Evolutionary conservation across 2,113 vertebrate species (phyloP), one percentile per base, ranked within the genome.

Genomic region (Rynchops niger): DNA sequence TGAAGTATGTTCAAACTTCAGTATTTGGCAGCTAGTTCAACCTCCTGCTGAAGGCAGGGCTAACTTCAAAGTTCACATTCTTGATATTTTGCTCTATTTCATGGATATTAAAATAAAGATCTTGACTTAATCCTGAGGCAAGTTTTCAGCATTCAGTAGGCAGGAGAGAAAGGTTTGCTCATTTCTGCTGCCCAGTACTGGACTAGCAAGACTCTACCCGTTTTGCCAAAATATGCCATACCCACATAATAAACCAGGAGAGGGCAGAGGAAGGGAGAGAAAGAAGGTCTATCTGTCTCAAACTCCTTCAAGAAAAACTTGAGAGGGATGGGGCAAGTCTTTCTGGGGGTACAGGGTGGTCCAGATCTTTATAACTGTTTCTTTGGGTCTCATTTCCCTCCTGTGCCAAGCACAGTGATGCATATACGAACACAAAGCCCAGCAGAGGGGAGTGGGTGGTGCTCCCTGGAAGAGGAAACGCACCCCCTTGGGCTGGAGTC

Each of bases 221-320:
- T 74, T 87, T 73, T 86, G 16, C 50, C 56, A 45, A 79, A 70
- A 66, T 18, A 20, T 30, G 8, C 15, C 14, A 18, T 73, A 45
- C 3, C 17, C 40, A 9, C 0, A 0, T 18, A 32, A 12, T 20
- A 63, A 84, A 59, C 15, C 25, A 4, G 12, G 25, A 10, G 10
- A 77, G 8, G 20, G 15, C 18, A 73, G 42, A 82, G 27, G 18
- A 79, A 34, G 7, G 21, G 34, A 8, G 10, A 49, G 22, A 40
- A 38, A 73, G 21, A 49, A 40, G 4, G 16, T 49, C 21, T 12
- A 22, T n/a, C 36, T 62, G 16, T 86, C 32, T 72, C 15, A 55
- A 45, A 72, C 11, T 36, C 6, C 34, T 80, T 69, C 30, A 45
- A 22, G 53, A 30, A 58, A 80, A 94, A 30, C 3, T 4, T 26